A percentile compares a stretch with the other conserved stretches of the same genome.
These are phyloP conservation scores for Polyommatus icarus DNA, from an alignment of 2,888 invertebrate species.

Conservation along the genomic window DNA sequence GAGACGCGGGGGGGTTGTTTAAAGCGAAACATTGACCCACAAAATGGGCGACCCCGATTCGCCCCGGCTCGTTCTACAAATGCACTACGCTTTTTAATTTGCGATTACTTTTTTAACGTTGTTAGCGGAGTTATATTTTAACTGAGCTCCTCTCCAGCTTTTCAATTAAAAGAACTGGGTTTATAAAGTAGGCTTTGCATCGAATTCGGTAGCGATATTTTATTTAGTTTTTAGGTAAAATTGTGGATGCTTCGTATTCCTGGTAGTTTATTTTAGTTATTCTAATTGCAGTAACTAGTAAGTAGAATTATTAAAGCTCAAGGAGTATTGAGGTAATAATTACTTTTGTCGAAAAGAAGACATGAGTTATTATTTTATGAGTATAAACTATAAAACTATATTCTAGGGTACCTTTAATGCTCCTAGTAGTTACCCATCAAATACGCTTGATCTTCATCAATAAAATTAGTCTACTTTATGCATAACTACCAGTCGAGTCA, in stretches of 20 bases:
- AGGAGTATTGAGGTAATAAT: no score
- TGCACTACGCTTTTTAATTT: slow-evolving; percentile 22
- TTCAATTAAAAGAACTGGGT: slow-evolving; percentile 10
- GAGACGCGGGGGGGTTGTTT: neutral
- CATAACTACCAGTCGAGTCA: no score
- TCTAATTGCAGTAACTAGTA: no score
- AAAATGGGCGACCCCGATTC: slow-evolving; percentile 2
- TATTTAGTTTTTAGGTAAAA: neutral
- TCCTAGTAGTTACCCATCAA: no score
- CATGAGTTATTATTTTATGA: no score
- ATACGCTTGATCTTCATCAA: no score
- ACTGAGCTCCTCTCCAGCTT: slow-evolving; percentile 2
- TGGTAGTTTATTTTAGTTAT: neutral
- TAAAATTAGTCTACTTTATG: no score
- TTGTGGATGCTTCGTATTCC: neutral
- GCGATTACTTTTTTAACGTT: slow-evolving; percentile 20
- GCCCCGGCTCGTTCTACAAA: neutral
- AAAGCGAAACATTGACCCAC: slow-evolving; percentile 17
- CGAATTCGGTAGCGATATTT: neutral
- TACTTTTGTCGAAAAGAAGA: no score
- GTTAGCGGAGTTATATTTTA: slow-evolving; percentile 9
- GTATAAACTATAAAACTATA: no score
- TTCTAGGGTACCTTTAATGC: no score
- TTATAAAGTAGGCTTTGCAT: slow-evolving; percentile 9
- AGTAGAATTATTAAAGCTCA: no score